Evolutionary conservation across 2,797 vertebrate genomes (phyloP).

Genomic region (Myioborus melanocephalus): DNA sequence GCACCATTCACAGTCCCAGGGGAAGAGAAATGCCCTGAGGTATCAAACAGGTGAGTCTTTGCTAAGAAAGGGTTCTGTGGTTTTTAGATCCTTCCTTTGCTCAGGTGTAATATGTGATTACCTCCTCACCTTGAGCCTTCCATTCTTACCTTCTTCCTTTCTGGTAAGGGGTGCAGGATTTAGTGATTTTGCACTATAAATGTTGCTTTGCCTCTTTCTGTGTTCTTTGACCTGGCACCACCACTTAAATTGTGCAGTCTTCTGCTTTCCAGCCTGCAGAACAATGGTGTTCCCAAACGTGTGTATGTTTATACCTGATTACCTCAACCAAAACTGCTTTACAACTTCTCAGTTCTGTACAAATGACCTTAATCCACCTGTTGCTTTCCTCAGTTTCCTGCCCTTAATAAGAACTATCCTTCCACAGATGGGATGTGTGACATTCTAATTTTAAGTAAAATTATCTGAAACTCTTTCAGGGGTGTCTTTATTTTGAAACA

Average conservation of each 20-base stretch:
- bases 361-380: background rate
- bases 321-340: background rate
- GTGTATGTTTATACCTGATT: background rate
- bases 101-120: background rate
- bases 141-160: background rate
- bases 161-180: background rate
- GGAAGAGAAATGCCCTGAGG: background rate
- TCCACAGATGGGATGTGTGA: background rate
- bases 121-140: background rate
- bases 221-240: background rate
- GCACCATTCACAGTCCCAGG: rapidly evolving
- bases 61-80: background rate
- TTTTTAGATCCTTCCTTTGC: background rate
- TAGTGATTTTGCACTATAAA: background rate
- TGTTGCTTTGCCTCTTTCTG: background rate
- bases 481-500: background rate
- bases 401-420: background rate
- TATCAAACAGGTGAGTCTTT: background rate
- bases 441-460: background rate
- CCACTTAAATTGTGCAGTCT: rapidly evolving
- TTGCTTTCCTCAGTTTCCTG: background rate
- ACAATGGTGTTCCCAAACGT: background rate
- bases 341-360: background rate
- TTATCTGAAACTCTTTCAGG: background rate
- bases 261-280: background rate